Base-by-base conservation (phyloP, 2,888 invertebrate genomes). In the Rhimphoctona megacephalus region DNA sequence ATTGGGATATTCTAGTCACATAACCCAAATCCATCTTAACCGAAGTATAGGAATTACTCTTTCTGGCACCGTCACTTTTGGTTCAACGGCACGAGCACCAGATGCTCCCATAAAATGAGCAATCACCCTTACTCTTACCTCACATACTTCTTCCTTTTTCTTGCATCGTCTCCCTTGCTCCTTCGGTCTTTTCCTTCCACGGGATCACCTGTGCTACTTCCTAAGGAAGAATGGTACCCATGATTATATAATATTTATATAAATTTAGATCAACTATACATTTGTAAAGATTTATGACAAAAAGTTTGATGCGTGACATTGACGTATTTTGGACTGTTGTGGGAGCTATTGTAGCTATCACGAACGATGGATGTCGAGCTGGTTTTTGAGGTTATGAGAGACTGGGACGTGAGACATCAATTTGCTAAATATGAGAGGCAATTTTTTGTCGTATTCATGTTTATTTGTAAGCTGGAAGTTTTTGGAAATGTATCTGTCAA, bases 31-130 rank as follows among this genome's bases (percentile, higher is more conserved):
- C 46, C 83, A 80, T 83, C 76, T 67, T 57, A 57, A 36, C 49
- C 57, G 14, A 61, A 39, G 46, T 67, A 64, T 61, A 74, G 67
- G 66, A 79, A 85, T 85, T 64, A 82, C 69, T 78, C 76, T 82
- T 54, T 69, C 85, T 39, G 39, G 67, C 69, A 19, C 7, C 85
- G 73, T 79, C 79, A 82, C 82, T 82, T 82, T 85, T 82, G 69
- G 66, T 73, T 36, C 76, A n/a, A 61, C 84, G 9, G n/a, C 25
- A 46, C 72, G 52, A 52, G 70, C 79, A 67, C 83, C 85, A 86
- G 83, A 80, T 86, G 83, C 70, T 64, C 25, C 57, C 80, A 66
- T 76, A 80, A 80, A 83, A 66, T 76, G 64, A 81, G 49, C 39
- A 80, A 85, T 83, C 52, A 78, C 78, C 67, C 49, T 78, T 54